Percentiles rank a stretch among this genome's conserved stretches.
Evolutionary conservation across 2,888 invertebrate genomes (phyloP).

Genomic region (Drosophila barbarae): DNA sequence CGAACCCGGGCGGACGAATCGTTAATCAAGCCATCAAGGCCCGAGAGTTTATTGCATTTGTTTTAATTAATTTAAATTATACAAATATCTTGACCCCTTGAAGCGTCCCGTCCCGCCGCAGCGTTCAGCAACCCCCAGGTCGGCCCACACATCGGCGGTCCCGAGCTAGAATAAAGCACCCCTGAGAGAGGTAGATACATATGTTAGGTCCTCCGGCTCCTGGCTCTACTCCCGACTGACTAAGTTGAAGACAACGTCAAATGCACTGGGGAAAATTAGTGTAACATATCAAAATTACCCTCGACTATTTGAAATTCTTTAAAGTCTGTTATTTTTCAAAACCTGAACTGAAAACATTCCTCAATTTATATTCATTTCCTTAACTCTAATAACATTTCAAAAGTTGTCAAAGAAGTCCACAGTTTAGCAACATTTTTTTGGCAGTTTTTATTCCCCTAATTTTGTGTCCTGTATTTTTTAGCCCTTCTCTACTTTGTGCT

Average conservation of each 20-base stretch:
- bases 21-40: conserved; percentile 71
- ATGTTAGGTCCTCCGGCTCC: conserved; percentile 26
- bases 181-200: conserved; percentile 32
- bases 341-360: too few species aligned
- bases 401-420: too few species aligned
- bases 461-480: neutral
- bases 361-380: too few species aligned
- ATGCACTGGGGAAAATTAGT: conserved; percentile 15
- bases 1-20: conserved; percentile 50
- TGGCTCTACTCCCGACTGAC: conserved; percentile 19
- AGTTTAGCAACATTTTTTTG: neutral
- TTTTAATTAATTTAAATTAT: conserved; percentile 73
- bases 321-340: neutral
- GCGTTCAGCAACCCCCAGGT: conserved; percentile 24
- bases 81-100: conserved; percentile 40
- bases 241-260: conserved; percentile 25
- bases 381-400: neutral
- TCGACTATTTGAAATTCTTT: neutral
- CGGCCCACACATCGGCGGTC: neutral
- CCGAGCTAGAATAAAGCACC: conserved; percentile 36
- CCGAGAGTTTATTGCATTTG: conserved; percentile 58
- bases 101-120: neutral
- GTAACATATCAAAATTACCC: neutral
- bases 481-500: conserved; percentile 1
- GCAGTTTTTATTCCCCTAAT: neutral